Conservation (phyloP, 2,888 invertebrate species). For the Gymnoscelis rufifasciata region DNA sequence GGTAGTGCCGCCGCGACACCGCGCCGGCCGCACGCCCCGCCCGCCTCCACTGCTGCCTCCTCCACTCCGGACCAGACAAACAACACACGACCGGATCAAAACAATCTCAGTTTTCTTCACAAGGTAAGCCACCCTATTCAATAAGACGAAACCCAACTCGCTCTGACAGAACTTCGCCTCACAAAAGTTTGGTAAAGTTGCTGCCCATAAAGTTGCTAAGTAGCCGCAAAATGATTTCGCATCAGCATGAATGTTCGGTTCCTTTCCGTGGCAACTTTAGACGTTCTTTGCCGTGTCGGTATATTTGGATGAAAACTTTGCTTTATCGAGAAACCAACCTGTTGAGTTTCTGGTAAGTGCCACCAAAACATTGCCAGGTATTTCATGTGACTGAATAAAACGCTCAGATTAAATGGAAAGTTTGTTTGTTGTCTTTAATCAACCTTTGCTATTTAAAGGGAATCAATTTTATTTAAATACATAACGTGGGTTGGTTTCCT, state of each 20-base stretch:
- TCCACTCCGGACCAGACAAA: constrained; percentile 25
- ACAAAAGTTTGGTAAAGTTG: constrained; percentile 18
- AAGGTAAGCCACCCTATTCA: constrained; percentile 24
- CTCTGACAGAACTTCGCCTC: constrained; percentile 14
- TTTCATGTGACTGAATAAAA: constrained; percentile 25
- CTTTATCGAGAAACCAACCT: constrained; percentile 45
- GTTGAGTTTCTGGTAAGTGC: constrained; percentile 40
- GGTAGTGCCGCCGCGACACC: constrained; percentile 67
- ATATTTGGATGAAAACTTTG: constrained; percentile 34
- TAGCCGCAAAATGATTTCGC: constrained; percentile 20
- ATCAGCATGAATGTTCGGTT: constrained; percentile 9
- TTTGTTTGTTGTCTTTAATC: constrained; percentile 19
- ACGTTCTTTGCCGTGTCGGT: constrained; percentile 21
- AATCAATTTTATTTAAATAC: no score
- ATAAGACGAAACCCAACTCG: constrained; percentile 10
- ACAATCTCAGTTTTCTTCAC: constrained; percentile 23
- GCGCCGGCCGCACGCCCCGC: constrained; percentile 59
- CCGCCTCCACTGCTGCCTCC: constrained; percentile 40
- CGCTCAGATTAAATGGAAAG: constrained; percentile 33
- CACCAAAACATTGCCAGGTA: constrained; percentile 10
- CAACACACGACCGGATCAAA: constrained; percentile 32
- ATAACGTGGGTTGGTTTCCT: no score
- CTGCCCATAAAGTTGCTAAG: constrained; percentile 12
- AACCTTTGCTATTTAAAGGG: background rate
- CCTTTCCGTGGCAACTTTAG: constrained; percentile 10